Conservation (phyloP, 2,113 vertebrate genomes). For the Dolichallabes microphthalmus region DNA sequence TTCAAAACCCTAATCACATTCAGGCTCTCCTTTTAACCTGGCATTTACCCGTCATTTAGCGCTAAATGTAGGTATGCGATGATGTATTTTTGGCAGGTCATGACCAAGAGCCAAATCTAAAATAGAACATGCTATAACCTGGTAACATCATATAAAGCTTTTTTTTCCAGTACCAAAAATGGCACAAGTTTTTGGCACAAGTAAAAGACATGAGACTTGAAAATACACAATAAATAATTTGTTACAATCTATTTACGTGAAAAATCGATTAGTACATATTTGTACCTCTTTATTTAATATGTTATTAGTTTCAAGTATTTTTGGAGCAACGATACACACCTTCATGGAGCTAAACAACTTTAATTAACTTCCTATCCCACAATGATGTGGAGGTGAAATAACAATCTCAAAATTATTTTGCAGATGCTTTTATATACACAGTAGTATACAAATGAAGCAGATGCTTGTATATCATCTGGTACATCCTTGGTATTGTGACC, state of each 20-base stretch:
- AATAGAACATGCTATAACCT: background rate
- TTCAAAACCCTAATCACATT: slow-evolving; percentile 12
- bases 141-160: background rate
- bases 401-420: background rate
- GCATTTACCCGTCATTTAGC: background rate
- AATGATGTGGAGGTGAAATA: background rate
- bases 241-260: background rate
- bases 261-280: background rate
- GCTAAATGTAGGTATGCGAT: background rate
- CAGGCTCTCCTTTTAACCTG: background rate
- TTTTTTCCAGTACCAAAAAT: no score
- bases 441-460: background rate
- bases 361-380: background rate
- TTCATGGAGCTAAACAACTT: background rate
- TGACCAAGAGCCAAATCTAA: background rate
- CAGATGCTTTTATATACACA: background rate
- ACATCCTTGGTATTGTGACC: background rate
- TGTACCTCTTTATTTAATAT: background rate
- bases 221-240: background rate
- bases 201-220: background rate
- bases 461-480: background rate
- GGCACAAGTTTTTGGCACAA: no score
- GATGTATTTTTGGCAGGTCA: background rate
- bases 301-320: background rate
- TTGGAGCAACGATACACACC: background rate